Percentiles rank a stretch among this genome's conserved stretches.
Conservation (phyloP, 1,140 invertebrate genomes). For the Maniola jurtina region DNA sequence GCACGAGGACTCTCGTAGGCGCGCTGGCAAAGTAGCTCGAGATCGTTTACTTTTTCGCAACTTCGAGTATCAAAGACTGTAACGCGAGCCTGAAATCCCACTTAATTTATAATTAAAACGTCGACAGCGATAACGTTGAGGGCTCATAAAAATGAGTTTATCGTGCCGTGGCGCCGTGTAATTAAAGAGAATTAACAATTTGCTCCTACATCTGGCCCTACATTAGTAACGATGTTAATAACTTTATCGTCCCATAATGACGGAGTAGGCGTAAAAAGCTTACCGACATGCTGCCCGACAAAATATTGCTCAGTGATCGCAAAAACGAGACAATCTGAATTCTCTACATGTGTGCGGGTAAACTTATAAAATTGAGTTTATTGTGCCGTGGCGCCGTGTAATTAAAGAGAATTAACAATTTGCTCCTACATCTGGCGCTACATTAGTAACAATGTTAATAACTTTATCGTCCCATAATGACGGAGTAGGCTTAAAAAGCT, state of each 20-base stretch:
- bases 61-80: conserved; percentile 41
- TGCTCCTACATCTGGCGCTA: conserved; percentile 40
- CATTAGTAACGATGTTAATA: conserved; percentile 65
- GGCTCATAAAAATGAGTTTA: conserved; percentile 64
- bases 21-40: conserved; percentile 35
- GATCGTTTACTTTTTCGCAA: conserved; percentile 37
- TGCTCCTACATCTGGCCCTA: conserved; percentile 40
- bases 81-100: conserved; percentile 46
- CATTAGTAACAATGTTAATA: conserved; percentile 65
- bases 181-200: conserved; percentile 71
- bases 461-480: conserved; percentile 65
- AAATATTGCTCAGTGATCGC: background rate
- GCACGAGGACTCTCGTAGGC: conserved; percentile 29
- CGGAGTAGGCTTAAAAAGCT: conserved; percentile 31
- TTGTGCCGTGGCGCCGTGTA: conserved; percentile 48
- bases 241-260: conserved; percentile 65
- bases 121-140: conserved; percentile 54
- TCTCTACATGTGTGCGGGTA: too few species aligned
- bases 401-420: conserved; percentile 71
- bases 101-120: conserved; percentile 63
- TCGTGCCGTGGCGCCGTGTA: conserved; percentile 48
- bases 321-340: too few species aligned
- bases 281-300: conserved; percentile 4
- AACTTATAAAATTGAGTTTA: conserved; percentile 66
- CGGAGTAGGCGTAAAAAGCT: conserved; percentile 32